Percentiles rank a stretch among this genome's conserved stretches.
Conservation (phyloP, 92 coral and sea anemone species). For the Palythoa grandiflora region DNA sequence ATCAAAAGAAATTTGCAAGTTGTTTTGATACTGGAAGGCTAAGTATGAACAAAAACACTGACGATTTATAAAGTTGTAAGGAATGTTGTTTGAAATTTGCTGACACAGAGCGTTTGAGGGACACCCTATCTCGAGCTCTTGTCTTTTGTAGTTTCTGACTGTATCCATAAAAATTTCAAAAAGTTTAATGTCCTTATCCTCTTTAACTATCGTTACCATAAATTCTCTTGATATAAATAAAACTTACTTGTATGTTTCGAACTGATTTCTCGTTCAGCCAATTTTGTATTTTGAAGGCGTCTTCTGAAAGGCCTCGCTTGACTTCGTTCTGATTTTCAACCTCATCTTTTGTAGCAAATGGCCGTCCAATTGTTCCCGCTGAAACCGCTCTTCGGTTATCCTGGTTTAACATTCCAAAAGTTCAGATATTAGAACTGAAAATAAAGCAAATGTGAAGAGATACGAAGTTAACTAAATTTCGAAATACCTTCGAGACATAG, state of each 20-base stretch:
- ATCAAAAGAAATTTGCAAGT: background rate
- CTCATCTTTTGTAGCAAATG: slow-evolving; percentile 29
- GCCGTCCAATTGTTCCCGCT: slow-evolving; percentile 37
- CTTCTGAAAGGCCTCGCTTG: slow-evolving; percentile 52
- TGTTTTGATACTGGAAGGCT: background rate
- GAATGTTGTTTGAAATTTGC: background rate
- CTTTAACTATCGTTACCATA: background rate
- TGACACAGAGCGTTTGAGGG: too few species aligned
- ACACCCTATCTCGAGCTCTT: too few species aligned
- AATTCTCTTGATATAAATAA: background rate
- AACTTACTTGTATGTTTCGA: slow-evolving; percentile 19
- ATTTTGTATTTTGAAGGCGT: slow-evolving; percentile 2
- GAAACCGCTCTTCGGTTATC: slow-evolving; percentile 47
- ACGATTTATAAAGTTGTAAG: background rate
- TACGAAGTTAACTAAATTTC: background rate
- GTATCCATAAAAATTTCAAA: background rate
- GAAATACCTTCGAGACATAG: slow-evolving; percentile 62
- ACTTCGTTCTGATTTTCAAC: slow-evolving; percentile 8
- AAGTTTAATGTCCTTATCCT: background rate
- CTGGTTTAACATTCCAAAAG: background rate
- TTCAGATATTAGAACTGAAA: slow-evolving; percentile 11
- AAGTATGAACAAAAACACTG: background rate
- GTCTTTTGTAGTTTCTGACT: background rate
- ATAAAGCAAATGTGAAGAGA: background rate
- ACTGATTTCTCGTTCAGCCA: slow-evolving; percentile 17